Evolutionary conservation across 2,888 invertebrate species (phyloP), one percentile per base, ranked within the genome.

Genomic region (Autographa gamma): DNA sequence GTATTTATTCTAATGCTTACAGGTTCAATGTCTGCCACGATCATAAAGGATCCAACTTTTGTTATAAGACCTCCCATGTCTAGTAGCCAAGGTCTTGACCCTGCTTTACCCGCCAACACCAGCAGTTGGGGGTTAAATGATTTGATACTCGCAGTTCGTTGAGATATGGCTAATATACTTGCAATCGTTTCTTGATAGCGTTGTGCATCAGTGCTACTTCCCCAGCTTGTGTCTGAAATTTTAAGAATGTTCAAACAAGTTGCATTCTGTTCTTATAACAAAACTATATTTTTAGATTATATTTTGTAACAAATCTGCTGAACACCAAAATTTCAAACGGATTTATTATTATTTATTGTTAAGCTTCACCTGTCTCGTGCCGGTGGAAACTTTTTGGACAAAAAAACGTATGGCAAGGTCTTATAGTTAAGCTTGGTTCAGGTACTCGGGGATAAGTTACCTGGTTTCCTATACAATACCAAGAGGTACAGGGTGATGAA

Each of bases 121-220:
- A 99, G 93, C 71, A 96, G 92, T 93, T 99, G 99, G 0, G 99
- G 99, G 88, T 98, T 97, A 92, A 98, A 99, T 93, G 99, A 99
- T 93, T 99, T 99, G 31, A 99, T 98, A 91, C 99, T 99, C 85
- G 99, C 99, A 32, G 97, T 0, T 98, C 97, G 48, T 97, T 97
- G 79, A 25, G 97, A 97, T 8, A 85, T 65, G 13, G 77, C 66
- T 54, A 86, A 52, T 60, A 86, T 80, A 0, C 61, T 79, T 4
- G 82, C 58, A 32, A 86, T 74, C 0, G 82, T 83, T 19, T 84
- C 83, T 32, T 82, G 79, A 72, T 86, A 99, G 90, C 13, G 99
- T 98, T 99, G 99, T 0, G 99, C 99, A 91, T 99, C 99, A 0
- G 99, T 98, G 5, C 99, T 98, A 63, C 98, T 98, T 25, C 99